Conservation (phyloP, 2,113 vertebrate genomes). For the Blennius ocellaris region DNA sequence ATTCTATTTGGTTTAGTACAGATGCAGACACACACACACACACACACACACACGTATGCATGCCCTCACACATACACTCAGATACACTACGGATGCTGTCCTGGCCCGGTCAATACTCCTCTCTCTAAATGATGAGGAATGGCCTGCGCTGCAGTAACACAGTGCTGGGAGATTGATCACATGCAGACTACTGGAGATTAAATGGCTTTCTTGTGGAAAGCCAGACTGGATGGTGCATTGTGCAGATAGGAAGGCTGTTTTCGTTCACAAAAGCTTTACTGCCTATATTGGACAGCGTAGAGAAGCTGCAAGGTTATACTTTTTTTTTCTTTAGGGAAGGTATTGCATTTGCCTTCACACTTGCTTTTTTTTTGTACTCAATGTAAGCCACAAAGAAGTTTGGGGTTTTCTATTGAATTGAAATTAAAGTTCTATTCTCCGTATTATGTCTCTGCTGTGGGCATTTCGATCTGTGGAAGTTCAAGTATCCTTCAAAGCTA, state of each 20-base stretch:
- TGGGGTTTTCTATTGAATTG: neutral
- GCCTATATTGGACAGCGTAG: constrained; percentile 20
- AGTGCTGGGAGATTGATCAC: constrained; percentile 77
- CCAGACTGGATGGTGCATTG: constrained; percentile 62
- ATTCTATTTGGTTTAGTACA: constrained; percentile 19
- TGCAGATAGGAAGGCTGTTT: constrained; percentile 40
- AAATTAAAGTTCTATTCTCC: neutral
- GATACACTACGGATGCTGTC: constrained; percentile 52
- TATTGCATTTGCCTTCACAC: constrained; percentile 8
- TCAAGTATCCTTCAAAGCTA: neutral
- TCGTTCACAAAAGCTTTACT: constrained; percentile 38
- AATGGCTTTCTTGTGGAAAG: constrained; percentile 75
- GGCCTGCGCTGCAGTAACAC: constrained; percentile 74
- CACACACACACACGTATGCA: constrained; percentile 37
- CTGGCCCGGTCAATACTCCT: constrained; percentile 74
- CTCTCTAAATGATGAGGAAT: constrained; percentile 81
- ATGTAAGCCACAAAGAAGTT: constrained; percentile 1
- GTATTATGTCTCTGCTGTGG: neutral
- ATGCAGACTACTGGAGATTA: constrained; percentile 78
- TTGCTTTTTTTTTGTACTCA: constrained; percentile 13
- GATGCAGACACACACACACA: constrained; percentile 21
- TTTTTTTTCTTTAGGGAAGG: constrained; percentile 8
- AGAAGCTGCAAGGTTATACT: constrained; percentile 9
- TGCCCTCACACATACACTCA: constrained; percentile 41
- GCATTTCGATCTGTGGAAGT: neutral